Conservation (phyloP, 2,797 vertebrate species). For the Ctenosaura bakeri region DNA sequence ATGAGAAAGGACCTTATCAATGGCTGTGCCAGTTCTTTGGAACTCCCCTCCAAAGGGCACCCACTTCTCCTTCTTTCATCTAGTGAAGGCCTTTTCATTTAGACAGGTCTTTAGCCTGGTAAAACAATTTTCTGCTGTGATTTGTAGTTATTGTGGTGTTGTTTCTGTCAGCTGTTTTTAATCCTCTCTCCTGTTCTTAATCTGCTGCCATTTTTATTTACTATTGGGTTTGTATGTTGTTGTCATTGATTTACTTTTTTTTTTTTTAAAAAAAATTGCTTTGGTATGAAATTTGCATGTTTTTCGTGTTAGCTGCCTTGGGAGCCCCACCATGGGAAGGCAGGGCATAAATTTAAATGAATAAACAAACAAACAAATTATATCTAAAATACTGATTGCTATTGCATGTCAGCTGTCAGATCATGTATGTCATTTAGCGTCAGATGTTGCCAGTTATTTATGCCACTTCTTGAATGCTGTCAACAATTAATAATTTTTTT, state of each 20-base stretch:
- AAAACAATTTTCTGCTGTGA: not conserved
- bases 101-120: not conserved
- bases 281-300: not conserved
- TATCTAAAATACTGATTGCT: not conserved
- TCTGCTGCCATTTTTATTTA: not conserved
- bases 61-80: not conserved
- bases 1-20: not conserved
- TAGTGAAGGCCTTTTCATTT: not conserved
- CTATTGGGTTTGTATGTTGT: not conserved
- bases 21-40: not conserved
- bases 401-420: not conserved
- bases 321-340: not conserved
- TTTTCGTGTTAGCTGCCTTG: constrained; percentile 1
- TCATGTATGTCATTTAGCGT: not conserved
- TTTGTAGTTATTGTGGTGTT: not conserved
- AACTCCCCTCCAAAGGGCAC: not conserved
- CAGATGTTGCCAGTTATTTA: not conserved
- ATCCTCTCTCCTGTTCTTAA: not conserved
- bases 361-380: not conserved
- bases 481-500: not conserved
- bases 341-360: not conserved
- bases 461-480: constrained; percentile 8
- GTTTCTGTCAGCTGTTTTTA: not conserved
- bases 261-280: not conserved
- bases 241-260: not conserved